phyloP scores from a whole-genome alignment of 2,113 vertebrate species.

The Chascanopsetta lugubris region DNA sequence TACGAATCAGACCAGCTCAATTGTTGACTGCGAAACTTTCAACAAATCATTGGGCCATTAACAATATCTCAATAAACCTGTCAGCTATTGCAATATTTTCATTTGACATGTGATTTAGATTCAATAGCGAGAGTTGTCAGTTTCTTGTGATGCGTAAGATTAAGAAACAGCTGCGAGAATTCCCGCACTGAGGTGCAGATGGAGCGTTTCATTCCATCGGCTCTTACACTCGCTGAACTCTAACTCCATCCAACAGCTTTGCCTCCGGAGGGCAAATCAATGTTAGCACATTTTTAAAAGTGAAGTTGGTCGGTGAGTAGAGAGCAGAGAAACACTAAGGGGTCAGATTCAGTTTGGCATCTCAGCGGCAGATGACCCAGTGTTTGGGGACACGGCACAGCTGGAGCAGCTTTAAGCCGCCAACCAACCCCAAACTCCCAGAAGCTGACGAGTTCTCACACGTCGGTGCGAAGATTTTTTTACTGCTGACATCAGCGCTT shows the following conservation, averaged over 20 bases:
- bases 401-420: conserved; percentile 55
- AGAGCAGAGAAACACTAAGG: too few relatives aligned
- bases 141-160: background rate
- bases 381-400: conserved; percentile 68
- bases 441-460: conserved; percentile 46
- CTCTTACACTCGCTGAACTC: background rate
- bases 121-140: background rate
- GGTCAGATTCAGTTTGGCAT: background rate
- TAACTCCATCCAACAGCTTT: background rate
- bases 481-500: conserved; percentile 46
- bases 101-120: background rate
- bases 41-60: too few relatives aligned
- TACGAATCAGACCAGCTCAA: too few relatives aligned
- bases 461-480: conserved; percentile 45
- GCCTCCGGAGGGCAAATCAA: conserved; percentile 50
- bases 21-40: too few relatives aligned
- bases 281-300: conserved; percentile 52
- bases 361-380: conserved; percentile 48
- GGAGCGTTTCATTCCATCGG: conserved; percentile 2
- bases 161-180: background rate
- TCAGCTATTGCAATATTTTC: too few relatives aligned
- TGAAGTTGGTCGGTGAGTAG: conserved; percentile 23
- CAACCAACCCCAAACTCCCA: conserved; percentile 36
- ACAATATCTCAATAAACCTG: too few relatives aligned
- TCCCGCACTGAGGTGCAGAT: background rate